A percentile compares a stretch with the other conserved stretches of the same genome.
Conservation (phyloP, 2,888 invertebrate genomes). For the Andrena camellia region DNA sequence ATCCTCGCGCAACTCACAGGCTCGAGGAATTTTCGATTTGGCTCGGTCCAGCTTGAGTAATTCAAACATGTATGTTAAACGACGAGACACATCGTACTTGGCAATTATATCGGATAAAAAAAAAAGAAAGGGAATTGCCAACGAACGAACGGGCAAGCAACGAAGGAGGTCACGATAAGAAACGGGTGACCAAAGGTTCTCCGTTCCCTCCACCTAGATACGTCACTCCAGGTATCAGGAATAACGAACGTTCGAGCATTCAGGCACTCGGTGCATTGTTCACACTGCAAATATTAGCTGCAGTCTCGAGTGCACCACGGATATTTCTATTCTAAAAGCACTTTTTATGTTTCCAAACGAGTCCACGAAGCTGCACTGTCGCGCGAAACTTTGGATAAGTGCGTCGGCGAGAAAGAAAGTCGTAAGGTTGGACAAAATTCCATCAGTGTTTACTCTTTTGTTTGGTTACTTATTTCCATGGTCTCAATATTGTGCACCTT, state of each 20-base stretch:
- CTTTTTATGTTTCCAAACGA: conserved; percentile 5
- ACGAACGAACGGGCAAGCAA: conserved; percentile 48
- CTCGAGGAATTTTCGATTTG: too few relatives aligned
- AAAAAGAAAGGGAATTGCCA: conserved; percentile 52
- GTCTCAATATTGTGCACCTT: neutral
- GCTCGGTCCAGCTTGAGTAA: too few relatives aligned
- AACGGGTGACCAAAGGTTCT: conserved; percentile 60
- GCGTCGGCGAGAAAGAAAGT: neutral
- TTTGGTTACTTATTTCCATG: neutral
- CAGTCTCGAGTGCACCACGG: conserved; percentile 43
- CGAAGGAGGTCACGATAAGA: conserved; percentile 80
- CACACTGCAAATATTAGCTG: conserved; percentile 76
- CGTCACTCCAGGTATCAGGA: conserved; percentile 74
- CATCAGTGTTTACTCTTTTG: neutral
- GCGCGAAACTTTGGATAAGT: neutral
- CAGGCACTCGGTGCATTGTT: conserved; percentile 73
- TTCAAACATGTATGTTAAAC: neutral
- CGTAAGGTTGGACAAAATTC: neutral
- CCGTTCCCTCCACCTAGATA: conserved; percentile 66
- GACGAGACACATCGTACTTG: neutral
- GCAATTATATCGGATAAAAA: conserved; percentile 31
- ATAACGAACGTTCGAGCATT: conserved; percentile 75
- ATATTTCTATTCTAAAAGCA: conserved; percentile 36
- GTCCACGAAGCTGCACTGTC: neutral
- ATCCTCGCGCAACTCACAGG: too few relatives aligned